phyloP scores from a whole-genome alignment of 1,140 invertebrate genomes.

The Philotrypesis tridentata region DNA sequence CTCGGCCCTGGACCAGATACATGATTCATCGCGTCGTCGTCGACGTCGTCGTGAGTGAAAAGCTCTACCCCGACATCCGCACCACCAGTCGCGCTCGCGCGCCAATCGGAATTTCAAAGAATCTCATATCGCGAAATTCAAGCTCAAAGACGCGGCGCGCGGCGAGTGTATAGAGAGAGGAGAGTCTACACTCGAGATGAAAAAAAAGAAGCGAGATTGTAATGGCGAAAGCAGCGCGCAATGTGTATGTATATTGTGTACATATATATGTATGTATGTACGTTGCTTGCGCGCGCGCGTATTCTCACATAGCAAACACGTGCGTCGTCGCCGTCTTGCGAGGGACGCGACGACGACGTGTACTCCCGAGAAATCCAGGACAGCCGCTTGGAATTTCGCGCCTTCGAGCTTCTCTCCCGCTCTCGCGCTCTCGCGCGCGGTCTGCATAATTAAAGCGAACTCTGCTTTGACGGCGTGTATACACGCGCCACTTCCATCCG shows the following conservation, averaged over 20 bases:
- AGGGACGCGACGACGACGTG: too few species aligned
- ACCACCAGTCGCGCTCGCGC: too few species aligned
- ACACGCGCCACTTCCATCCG: too few species aligned
- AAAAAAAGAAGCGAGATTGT: not conserved
- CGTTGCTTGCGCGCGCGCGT: not conserved
- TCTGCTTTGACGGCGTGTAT: not conserved
- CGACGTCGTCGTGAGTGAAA: too few species aligned
- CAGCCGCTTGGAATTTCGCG: slow-evolving; percentile 17
- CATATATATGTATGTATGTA: too few species aligned
- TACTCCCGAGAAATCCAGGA: slow-evolving; percentile 7
- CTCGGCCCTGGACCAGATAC: too few species aligned
- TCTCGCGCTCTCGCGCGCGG: not conserved
- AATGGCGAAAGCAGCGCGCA: not conserved
- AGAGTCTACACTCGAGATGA: too few species aligned
- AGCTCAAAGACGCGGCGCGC: not conserved
- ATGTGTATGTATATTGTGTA: not conserved
- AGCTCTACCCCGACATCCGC: too few species aligned
- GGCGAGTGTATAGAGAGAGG: not conserved
- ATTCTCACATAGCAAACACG: not conserved
- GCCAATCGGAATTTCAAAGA: too few species aligned
- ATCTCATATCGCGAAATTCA: not conserved
- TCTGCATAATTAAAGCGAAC: slow-evolving; percentile 4
- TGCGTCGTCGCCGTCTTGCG: not conserved
- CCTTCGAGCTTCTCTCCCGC: not conserved
- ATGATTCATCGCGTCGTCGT: too few species aligned